These are phyloP conservation scores for Esox niger DNA, from an alignment of 2,113 vertebrate species.

Conservation along the genomic window DNA sequence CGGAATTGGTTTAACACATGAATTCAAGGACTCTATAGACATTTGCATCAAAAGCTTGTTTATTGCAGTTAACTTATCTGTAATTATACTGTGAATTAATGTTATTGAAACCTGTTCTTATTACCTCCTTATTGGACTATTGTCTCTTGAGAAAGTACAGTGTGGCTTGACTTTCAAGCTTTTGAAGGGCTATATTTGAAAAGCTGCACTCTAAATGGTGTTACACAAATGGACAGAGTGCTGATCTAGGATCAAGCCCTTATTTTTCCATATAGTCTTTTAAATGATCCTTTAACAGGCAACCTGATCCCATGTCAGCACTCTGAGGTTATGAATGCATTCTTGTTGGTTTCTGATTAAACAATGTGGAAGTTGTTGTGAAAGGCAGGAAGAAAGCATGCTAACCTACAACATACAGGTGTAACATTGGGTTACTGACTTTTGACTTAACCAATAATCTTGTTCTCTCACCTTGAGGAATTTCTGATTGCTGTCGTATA, in stretches of 20 bases:
- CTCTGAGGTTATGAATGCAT: background rate
- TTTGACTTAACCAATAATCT: conserved; percentile 48
- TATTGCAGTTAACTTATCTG: conserved; percentile 50
- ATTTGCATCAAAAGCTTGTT: conserved; percentile 38
- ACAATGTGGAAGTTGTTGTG: background rate
- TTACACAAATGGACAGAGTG: background rate
- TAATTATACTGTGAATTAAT: conserved; percentile 58
- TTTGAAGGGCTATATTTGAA: conserved; percentile 64
- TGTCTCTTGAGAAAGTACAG: conserved; percentile 33
- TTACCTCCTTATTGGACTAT: conserved; percentile 42
- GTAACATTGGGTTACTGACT: conserved; percentile 44
- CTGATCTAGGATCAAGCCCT: background rate
- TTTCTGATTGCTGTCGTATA: conserved; percentile 40
- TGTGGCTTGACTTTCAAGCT: conserved; percentile 51
- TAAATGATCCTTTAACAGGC: no score
- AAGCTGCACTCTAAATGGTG: conserved; percentile 56
- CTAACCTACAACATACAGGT: conserved; percentile 49
- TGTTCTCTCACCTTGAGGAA: conserved; percentile 36
- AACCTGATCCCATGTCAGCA: no score
- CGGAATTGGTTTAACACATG: conserved; percentile 30
- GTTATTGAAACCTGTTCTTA: conserved; percentile 25
- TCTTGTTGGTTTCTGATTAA: conserved; percentile 24
- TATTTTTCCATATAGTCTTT: no score
- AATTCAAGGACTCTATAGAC: no score
- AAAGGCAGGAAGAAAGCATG: conserved; percentile 22